A percentile compares a stretch with the other conserved stretches of the same genome.
These are phyloP conservation scores for Rallus crepitans DNA, from an alignment of 2,797 vertebrate genomes.

Conservation along the genomic window DNA sequence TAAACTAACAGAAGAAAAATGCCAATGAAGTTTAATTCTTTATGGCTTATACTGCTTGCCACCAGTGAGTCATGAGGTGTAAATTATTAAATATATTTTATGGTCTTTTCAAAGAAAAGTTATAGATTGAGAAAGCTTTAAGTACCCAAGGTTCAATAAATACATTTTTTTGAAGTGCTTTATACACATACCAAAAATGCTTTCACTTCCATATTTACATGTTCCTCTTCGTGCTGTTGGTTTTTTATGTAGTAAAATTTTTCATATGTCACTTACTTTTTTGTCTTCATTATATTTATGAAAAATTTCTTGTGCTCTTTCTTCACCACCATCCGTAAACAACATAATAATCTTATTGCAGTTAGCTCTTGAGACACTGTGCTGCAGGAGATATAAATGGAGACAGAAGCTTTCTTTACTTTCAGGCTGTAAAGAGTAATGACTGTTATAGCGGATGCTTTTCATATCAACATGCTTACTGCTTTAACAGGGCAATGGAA, in stretches of 20 bases:
- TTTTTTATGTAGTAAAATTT: background rate
- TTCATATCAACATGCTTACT: background rate
- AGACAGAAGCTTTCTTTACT: background rate
- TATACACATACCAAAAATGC: background rate
- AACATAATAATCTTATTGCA: conserved; percentile 99
- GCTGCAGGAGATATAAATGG: conserved; percentile 47
- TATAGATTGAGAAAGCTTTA: background rate
- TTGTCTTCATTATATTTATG: conserved; percentile 92
- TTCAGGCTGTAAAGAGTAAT: background rate
- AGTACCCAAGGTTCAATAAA: background rate
- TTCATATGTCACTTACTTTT: conserved; percentile 82
- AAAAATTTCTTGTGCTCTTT: conserved; percentile 94
- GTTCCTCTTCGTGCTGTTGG: background rate
- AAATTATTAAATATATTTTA: background rate
- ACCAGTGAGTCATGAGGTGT: background rate
- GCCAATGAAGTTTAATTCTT: background rate
- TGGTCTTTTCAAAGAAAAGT: background rate
- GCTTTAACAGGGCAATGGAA: background rate
- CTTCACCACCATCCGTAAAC: conserved; percentile 98
- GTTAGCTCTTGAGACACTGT: conserved; percentile 94
- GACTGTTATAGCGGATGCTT: background rate
- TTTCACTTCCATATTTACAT: background rate
- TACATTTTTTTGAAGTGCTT: background rate
- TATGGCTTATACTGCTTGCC: background rate
- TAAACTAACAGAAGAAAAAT: background rate